Percentiles rank a stretch among this genome's conserved stretches.
phyloP scores from a whole-genome alignment of 2,888 invertebrate species.

The Bombylius discolor region DNA sequence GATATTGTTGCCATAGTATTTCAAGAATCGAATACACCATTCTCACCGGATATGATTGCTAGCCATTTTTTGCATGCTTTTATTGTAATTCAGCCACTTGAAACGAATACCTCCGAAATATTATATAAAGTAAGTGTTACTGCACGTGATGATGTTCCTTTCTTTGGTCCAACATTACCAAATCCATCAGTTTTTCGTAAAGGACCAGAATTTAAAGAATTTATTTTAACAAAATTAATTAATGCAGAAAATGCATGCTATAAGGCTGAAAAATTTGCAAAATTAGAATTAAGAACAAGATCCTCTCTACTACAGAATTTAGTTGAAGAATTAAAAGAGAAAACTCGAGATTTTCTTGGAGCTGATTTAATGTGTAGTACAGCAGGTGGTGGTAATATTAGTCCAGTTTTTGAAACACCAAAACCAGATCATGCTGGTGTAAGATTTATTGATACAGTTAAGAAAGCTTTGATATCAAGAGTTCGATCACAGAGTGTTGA shows the following conservation, averaged over 20 bases:
- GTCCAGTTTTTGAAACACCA: conserved; percentile 58
- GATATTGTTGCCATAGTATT: conserved; percentile 97
- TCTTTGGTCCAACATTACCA: conserved; percentile 91
- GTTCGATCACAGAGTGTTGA: conserved; percentile 58
- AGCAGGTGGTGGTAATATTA: conserved; percentile 21
- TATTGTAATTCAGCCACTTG: conserved; percentile 89
- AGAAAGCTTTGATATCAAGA: conserved; percentile 72
- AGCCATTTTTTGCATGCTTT: conserved; percentile 97
- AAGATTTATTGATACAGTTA: conserved; percentile 79
- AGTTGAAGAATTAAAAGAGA: conserved; percentile 75
- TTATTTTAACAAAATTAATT: conserved; percentile 89
- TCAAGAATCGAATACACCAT: conserved; percentile 95
- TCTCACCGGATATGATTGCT: conserved; percentile 97
- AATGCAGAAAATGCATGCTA: conserved; percentile 98
- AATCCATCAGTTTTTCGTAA: conserved; percentile 82
- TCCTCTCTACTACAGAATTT: conserved; percentile 77
- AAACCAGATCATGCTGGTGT: conserved; percentile 65
- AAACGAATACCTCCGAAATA: conserved; percentile 39
- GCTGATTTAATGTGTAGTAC: conserved; percentile 35
- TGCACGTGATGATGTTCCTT: conserved; percentile 92
- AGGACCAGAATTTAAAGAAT: conserved; percentile 86
- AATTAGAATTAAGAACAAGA: conserved; percentile 80
- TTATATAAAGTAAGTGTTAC: conserved; percentile 94
- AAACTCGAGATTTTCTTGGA: conserved; percentile 80
- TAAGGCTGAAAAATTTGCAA: conserved; percentile 95